Evolutionary conservation across 2,113 vertebrate genomes (phyloP).

Genomic region (Lagopus muta): DNA sequence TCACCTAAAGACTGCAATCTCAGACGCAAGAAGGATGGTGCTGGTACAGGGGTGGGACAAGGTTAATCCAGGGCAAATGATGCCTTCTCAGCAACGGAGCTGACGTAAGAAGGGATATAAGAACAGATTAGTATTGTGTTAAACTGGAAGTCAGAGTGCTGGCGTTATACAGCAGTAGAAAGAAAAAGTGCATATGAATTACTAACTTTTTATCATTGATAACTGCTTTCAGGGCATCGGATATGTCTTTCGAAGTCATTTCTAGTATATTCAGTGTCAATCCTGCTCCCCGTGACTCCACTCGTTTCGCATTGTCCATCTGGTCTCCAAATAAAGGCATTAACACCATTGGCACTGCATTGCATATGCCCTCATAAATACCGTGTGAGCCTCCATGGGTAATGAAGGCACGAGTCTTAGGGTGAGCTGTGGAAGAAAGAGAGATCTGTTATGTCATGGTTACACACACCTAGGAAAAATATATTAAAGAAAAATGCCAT

Average conservation of each 20-base stretch:
- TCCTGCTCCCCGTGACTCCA: constrained; percentile 84
- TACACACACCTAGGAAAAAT: background rate
- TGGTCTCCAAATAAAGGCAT: constrained; percentile 90
- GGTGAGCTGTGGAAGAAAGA: constrained; percentile 80
- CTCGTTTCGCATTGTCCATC: constrained; percentile 85
- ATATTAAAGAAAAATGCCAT: accelerated
- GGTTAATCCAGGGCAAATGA: background rate
- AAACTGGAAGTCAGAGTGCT: background rate
- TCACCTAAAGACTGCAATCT: background rate
- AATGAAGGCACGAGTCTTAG: constrained; percentile 89
- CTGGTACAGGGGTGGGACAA: background rate
- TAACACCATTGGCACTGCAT: constrained; percentile 91
- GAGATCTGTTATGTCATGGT: background rate
- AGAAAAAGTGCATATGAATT: background rate
- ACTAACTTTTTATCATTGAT: constrained; percentile 88
- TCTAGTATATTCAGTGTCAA: constrained; percentile 82
- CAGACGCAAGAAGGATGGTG: background rate
- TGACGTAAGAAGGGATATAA: background rate
- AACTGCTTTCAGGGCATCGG: constrained; percentile 81
- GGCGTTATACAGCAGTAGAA: background rate
- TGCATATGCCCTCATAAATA: constrained; percentile 92
- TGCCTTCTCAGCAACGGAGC: background rate
- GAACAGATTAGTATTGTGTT: background rate
- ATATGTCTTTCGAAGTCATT: constrained; percentile 81
- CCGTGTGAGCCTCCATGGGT: constrained; percentile 92